phyloP scores from a whole-genome alignment of 2,113 vertebrate genomes.

The Parotia lawesii region DNA sequence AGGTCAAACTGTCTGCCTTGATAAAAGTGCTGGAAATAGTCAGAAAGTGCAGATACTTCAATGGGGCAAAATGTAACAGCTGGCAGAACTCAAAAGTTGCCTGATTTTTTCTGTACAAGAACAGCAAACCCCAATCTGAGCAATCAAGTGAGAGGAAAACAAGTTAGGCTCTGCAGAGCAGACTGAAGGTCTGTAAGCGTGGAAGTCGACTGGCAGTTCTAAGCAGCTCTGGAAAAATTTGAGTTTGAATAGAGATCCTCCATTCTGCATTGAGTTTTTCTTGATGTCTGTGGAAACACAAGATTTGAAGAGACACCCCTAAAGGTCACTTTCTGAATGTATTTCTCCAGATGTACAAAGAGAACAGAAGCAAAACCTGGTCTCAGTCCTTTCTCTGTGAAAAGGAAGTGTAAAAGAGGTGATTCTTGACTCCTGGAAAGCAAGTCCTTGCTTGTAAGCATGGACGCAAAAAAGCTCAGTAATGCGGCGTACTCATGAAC shows the following conservation, averaged over 20 bases:
- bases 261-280: neutral
- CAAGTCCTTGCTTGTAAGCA: neutral
- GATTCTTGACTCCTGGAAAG: neutral
- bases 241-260: neutral
- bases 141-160: neutral
- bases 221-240: neutral
- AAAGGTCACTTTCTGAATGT: neutral
- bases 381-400: neutral
- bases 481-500: neutral
- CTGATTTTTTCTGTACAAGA: neutral
- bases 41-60: neutral
- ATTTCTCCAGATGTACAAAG: neutral
- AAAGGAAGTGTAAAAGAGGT: neutral
- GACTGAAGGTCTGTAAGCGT: neutral
- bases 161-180: neutral
- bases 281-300: neutral
- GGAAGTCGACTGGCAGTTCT: neutral
- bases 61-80: neutral
- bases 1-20: neutral
- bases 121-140: neutral
- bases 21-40: neutral
- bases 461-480: neutral
- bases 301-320: neutral
- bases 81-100: neutral
- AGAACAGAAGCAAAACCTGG: neutral